Evolutionary conservation across 2,888 invertebrate genomes (phyloP), one percentile per base, ranked within the genome.

Genomic region (Epinotia nisella): DNA sequence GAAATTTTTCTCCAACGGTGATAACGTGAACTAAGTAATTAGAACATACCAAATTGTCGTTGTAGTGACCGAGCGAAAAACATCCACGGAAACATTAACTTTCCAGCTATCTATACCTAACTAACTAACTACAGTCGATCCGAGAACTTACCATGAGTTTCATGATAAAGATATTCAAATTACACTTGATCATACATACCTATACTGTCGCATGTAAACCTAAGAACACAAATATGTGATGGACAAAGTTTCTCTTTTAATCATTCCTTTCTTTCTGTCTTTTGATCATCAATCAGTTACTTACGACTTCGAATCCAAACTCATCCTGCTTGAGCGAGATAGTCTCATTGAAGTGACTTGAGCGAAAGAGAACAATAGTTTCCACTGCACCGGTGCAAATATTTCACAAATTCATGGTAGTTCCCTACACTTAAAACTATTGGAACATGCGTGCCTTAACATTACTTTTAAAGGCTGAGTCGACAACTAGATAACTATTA

Each of bases 391-490:
- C 7, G 13, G 2, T 67, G 24, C 58, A 39, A 39, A 35, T n/a
- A 66, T 39, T 51, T 55, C 11, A 60, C 59, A 41, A 68, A 59
- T 69, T 64, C 53, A 68, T 69, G 68, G 58, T 21, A 39, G 49
- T 39, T 17, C 55, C 58, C 39, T 58, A 53, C 39, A 29, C 68
- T 73, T 73, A 73, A n/a, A 68, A 49, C 62, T 69, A 73, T 73
- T 68, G 73, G 73, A 73, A 69, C 73, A 73, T 73, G 73, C 73
- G 73, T 73, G 73, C 62, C 73, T 73, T 73, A 73, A 68, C 17
- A 59, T 62, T 69, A 73, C 56, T 64, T 72, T 68, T 53, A 73
- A 73, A 73, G 73, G 73, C 73, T 73, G 73, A 69, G 62, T 68
- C 69, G 67, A 68, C 64, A 73, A 73, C 73, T 73, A 73, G 58